These are phyloP conservation scores for Crocodylus rhombifer DNA, from an alignment of 2,797 vertebrate genomes.

Conservation along the genomic window DNA sequence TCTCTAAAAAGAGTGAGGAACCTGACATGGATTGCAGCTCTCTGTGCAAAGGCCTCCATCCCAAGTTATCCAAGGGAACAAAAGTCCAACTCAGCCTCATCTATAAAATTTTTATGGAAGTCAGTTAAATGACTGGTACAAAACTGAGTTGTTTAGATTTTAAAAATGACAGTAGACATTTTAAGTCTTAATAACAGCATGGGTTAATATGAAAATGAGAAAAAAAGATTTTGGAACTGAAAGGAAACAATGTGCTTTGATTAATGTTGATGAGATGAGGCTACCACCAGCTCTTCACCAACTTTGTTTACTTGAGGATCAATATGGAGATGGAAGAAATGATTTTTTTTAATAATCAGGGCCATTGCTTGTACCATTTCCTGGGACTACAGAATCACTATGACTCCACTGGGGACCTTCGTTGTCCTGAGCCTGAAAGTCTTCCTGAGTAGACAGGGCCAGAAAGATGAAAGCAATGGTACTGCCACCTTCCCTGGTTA, in stretches of 20 bases:
- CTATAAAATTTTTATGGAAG: background rate
- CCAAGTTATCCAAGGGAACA: background rate
- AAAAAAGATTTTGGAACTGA: background rate
- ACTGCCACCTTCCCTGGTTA: rapidly evolving
- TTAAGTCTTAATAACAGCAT: rapidly evolving
- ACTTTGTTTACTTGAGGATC: background rate
- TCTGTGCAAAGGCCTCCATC: too few species aligned
- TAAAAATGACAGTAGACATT: background rate
- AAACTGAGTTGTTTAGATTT: background rate
- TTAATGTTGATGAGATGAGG: background rate
- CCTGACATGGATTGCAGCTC: too few species aligned
- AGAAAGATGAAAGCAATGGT: background rate
- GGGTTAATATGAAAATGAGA: background rate
- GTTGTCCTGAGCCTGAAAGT: background rate
- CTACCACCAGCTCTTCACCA: background rate
- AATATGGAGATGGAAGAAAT: background rate
- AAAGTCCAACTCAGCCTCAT: rapidly evolving
- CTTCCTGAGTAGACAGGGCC: background rate
- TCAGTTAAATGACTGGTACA: background rate
- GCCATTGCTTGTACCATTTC: background rate
- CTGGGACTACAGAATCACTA: rapidly evolving
- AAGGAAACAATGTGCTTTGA: background rate
- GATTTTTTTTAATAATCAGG: background rate
- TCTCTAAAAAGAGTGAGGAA: background rate
- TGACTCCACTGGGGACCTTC: background rate